Evolutionary conservation across 2,113 vertebrate genomes (phyloP).

Genomic region (Gallinago jamesoni): DNA sequence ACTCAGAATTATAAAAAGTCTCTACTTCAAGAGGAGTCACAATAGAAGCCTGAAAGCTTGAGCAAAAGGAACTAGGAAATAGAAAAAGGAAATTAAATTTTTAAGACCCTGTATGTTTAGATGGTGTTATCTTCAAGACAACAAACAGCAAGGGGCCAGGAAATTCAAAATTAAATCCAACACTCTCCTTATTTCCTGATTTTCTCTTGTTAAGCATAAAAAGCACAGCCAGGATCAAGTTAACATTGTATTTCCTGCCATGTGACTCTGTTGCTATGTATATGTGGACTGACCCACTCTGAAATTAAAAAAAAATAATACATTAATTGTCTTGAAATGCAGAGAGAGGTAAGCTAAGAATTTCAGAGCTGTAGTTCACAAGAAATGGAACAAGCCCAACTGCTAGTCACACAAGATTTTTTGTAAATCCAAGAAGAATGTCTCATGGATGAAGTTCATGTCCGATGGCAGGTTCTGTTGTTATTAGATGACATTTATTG

Average conservation of each 20-base stretch:
- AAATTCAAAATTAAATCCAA: constrained; percentile 58
- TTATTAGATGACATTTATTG: constrained; percentile 11
- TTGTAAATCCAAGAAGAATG: background rate
- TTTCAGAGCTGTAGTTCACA: background rate
- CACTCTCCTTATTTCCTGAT: constrained; percentile 59
- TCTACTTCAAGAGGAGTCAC: background rate
- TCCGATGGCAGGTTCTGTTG: background rate
- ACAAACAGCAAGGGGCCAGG: constrained; percentile 29
- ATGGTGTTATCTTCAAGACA: constrained; percentile 55
- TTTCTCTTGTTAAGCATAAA: constrained; percentile 55
- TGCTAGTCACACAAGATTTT: background rate
- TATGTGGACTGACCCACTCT: background rate
- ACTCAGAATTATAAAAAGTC: constrained; percentile 6
- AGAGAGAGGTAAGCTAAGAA: background rate
- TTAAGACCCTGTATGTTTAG: constrained; percentile 32
- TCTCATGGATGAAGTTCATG: background rate
- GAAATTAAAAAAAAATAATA: background rate
- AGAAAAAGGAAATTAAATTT: constrained; percentile 63
- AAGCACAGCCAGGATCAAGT: constrained; percentile 10
- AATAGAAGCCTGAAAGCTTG: background rate
- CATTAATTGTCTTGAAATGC: background rate
- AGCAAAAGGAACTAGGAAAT: constrained; percentile 31
- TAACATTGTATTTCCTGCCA: constrained; percentile 39
- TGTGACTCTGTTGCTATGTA: background rate
- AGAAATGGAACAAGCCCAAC: background rate